Base-by-base conservation (phyloP, 2,797 vertebrate species). In the Coregonus ussuriensis region DNA sequence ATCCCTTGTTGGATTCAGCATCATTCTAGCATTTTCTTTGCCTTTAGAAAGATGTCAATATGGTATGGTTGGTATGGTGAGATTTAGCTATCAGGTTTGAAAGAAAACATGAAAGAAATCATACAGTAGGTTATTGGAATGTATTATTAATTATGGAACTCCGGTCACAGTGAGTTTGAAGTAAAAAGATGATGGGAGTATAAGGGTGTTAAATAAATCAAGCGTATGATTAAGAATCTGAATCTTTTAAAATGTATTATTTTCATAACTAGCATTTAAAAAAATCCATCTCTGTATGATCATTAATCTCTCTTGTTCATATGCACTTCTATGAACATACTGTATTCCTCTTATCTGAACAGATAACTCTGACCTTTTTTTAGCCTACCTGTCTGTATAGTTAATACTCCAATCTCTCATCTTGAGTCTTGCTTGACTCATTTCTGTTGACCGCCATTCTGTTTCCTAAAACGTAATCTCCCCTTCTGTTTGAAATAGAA, bases 201-300 rank as follows among this genome's bases (percentile, higher is more conserved):
- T 33, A 41, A 18, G 67, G 16, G 16, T 69, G 41, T 69, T 35
- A 72, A 59, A 72, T 18, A 72, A 72, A 72, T 18, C 14, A 72
- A 56, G 6, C 3, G 4, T 31, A 7, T 37, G 41, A 71, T 71
- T 52, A n/a, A 71, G 3, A 25, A 71, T 16, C 15, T 18, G 31
- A 15, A 51, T 11, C 70, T 37, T 72, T 52, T 52, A 41, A 52
- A 29, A 53, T 47, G 41, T 14, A 53, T 53, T 21, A 15, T 21
- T 72, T 13, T 11, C 70, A 51, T 14, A 25, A 15, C 9, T 7
- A 41, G 41, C 62, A 11, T 25, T 29, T 4, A 6, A 25, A 41
- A 41, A 41, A 41, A 1, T 47, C 47, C 11, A 52, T 31, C 52
- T 53, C 29, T 54, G 33, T 16, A 33, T 68, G 18, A 63, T 63